A percentile compares a stretch with the other conserved stretches of the same genome.
These are phyloP conservation scores for Plecturocebus donacophilus DNA, from an alignment of 2,113 vertebrate genomes.

Conservation along the genomic window DNA sequence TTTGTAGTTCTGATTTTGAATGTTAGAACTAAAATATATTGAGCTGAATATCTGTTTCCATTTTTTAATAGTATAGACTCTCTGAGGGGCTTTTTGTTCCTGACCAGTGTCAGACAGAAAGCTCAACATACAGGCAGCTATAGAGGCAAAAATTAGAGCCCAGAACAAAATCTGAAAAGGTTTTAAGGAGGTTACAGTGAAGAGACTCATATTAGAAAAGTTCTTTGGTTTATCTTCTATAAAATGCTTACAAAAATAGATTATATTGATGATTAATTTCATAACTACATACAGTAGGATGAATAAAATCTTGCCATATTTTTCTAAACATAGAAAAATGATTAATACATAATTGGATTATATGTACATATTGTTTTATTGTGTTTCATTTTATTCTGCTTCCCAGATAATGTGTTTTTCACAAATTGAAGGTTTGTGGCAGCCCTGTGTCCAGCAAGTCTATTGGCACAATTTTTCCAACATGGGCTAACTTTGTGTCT, in stretches of 20 bases:
- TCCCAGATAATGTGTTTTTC: background rate
- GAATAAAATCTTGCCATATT: conserved; percentile 11
- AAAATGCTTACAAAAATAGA: background rate
- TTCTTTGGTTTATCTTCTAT: background rate
- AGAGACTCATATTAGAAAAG: background rate
- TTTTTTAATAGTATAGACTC: background rate
- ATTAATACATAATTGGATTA: conserved; percentile 40
- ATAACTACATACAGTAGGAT: background rate
- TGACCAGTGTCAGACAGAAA: background rate
- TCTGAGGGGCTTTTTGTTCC: background rate
- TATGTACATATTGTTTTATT: background rate
- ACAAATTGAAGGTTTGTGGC: background rate
- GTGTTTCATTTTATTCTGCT: background rate
- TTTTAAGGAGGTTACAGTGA: background rate
- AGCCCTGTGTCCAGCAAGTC: background rate
- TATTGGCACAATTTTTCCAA: background rate
- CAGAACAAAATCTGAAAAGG: background rate
- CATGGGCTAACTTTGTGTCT: background rate
- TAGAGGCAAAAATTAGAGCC: background rate
- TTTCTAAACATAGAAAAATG: conserved; percentile 36
- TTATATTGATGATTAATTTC: conserved; percentile 10
- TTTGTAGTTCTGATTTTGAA: background rate
- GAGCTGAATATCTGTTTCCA: background rate
- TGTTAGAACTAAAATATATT: conserved; percentile 39
- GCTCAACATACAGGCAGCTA: background rate